Evolutionary conservation across 35 echinoderm and acorn worm genomes (phyloP), one percentile per base, ranked within the genome.

Genomic region (Anneissia japonica): DNA sequence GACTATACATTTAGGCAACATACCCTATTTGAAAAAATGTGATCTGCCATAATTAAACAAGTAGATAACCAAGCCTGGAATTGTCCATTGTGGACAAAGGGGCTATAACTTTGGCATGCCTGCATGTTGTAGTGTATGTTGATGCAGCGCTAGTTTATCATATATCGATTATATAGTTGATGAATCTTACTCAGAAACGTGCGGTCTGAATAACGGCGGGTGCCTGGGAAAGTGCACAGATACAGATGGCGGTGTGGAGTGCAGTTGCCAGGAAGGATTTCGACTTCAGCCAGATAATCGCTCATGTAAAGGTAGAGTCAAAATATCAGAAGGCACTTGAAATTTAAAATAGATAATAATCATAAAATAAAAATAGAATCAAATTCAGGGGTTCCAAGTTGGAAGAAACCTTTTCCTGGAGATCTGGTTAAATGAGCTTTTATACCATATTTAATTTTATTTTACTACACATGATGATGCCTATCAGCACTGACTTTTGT

Each of bases 121-220:
- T 64, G 51, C 51, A 64, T 64, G 51, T 16, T 64, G 51, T 64
- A 64, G 51, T 64, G 51, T 64, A 64, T 64, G 51, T 23, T 12
- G 7, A 64, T 64, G 51, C 51, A 12, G 51, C 26, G 51, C 51
- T 64, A 64, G 51, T 64, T 64, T 16, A 9, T 64, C 21, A 23
- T 64, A 23, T 64, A 26, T 64, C 51, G 51, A 64, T 64, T 64
- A 64, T 86, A 56, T 91, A 81, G 88, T 86, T 72, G 89, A 85
- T 86, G 45, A 73, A 51, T 82, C 79, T 86, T 80, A 84, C 51
- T 40, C 86, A 97, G 95, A 97, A 85, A 99, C 92, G 78, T 99
- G 96, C 51, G 96, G 96, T 26, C 86, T 99, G 13, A 99, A 99
- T 51, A 99, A 99, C 64, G 96, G 96, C 26, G 96, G 96, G 13